Percentiles rank a stretch among this genome's conserved stretches.
phyloP scores from a whole-genome alignment of 2,113 vertebrate species.

The Struthidea cinerea region DNA sequence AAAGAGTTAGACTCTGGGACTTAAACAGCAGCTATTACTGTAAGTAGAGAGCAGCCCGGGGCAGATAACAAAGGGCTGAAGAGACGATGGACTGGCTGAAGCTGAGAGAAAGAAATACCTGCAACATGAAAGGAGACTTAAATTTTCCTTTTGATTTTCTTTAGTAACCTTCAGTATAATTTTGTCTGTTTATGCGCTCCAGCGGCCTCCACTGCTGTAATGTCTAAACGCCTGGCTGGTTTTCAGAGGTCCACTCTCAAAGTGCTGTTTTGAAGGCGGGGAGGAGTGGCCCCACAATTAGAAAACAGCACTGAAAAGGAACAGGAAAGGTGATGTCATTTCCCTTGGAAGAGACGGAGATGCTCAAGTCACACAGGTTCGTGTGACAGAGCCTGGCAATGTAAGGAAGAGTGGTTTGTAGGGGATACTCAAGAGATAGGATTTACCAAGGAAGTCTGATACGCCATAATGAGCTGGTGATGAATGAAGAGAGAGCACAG shows the following conservation, averaged over 20 bases:
- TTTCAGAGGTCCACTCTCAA: neutral
- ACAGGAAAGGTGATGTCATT: neutral
- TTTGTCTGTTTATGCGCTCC: neutral
- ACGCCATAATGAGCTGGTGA: neutral
- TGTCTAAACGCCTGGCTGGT: neutral
- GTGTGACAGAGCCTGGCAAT: neutral
- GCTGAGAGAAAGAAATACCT: neutral
- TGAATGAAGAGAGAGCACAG: neutral
- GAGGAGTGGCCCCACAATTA: neutral
- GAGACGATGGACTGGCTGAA: neutral
- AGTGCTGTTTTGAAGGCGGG: neutral
- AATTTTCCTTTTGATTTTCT: conserved; percentile 30
- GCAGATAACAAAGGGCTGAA: conserved; percentile 19
- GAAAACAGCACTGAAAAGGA: neutral
- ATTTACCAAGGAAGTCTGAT: neutral
- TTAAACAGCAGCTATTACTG: conserved; percentile 32
- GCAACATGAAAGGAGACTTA: neutral
- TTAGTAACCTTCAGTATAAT: neutral
- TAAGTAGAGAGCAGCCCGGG: neutral
- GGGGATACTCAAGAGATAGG: neutral
- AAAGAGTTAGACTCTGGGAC: neutral
- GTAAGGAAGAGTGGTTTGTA: neutral
- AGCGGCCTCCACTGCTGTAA: neutral
- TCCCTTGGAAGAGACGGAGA: neutral
- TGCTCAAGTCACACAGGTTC: neutral